Conservation (phyloP, 2,888 invertebrate species). For the Resseliella maxima region DNA sequence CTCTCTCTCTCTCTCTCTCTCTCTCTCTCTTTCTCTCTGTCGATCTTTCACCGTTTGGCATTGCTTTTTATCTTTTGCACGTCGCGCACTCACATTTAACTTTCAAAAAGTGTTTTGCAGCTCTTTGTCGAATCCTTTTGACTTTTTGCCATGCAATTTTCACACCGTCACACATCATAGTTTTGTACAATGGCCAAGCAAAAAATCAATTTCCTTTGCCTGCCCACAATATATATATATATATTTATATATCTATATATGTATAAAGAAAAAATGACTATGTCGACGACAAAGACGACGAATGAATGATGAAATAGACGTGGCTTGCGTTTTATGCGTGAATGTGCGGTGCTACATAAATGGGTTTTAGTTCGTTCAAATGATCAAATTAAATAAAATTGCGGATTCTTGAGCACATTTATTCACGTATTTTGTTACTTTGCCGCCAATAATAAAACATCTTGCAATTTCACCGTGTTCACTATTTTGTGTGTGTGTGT, state of each 20-base stretch:
- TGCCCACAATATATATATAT: neutral
- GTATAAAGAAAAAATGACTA: neutral
- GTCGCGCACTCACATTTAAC: neutral
- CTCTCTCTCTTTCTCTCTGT: too few relatives aligned
- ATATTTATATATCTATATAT: neutral
- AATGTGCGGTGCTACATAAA: neutral
- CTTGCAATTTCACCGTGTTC: neutral
- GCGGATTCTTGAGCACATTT: neutral
- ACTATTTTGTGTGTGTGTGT: neutral
- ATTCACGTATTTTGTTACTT: conserved; percentile 32
- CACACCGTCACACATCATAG: conserved; percentile 20
- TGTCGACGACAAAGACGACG: neutral
- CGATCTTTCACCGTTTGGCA: neutral
- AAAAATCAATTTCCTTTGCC: conserved; percentile 23
- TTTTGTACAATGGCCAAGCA: neutral
- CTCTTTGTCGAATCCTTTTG: neutral
- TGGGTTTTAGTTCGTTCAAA: conserved; percentile 35
- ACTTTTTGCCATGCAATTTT: conserved; percentile 7
- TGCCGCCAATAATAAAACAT: conserved; percentile 5
- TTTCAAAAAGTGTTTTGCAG: neutral
- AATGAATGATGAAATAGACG: neutral
- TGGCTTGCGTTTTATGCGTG: conserved; percentile 21
- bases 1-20: too few relatives aligned
- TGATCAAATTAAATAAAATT: conserved; percentile 45
- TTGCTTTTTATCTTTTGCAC: neutral